Base-by-base conservation (phyloP, 2,113 vertebrate species). In the Brachypteracias leptosomus region DNA sequence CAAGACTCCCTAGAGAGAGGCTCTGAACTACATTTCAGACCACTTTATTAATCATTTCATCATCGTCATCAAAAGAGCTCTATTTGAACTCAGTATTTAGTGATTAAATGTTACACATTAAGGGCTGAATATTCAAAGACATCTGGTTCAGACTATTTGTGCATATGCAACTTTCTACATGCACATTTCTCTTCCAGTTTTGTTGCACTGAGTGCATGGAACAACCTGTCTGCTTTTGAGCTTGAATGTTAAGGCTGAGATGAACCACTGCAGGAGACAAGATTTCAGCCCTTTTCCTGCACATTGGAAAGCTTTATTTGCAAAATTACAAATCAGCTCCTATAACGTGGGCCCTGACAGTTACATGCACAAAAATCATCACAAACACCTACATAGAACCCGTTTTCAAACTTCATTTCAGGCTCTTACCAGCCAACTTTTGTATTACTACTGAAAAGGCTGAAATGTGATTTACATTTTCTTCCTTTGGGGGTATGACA, bases 1-100 rank as follows among this genome's bases (percentile, higher is more conserved):
- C 46, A 83, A 80, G 46, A 17, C 75, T 94, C 78, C 94, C 75
- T 38, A 47, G 78, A 71, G 90, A 55, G 62, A 76, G 24, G 35
- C 29, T 74, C 42, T 83, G 75, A 91, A 36, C 75, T 77, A 8
- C 29, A 21, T 66, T 83, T 89, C 71, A 96, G 67, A 66, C 49
- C 22, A 16, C 42, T 86, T 85, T 68, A 74, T 79, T 91, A 95
- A 94, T 90, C 29, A 88, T 66, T 85, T 83, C 71, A 87, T 75
- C 82, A 65, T 22, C 63, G 55, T 67, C 67, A 78, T 59, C 77
- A 63, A 22, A 74, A 42, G 8, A 61, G 36, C 26, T 54, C 20
- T 15, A 49, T 70, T 58, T 66, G 40, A 94, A 52, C 36, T 62
- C 87, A 44, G 73, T 57, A 11, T 54, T 82, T 51, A 54, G 52